Percentiles rank a stretch among this genome's conserved stretches.
These are phyloP conservation scores for Serinus canaria DNA, from an alignment of 2,113 vertebrate genomes.

Conservation along the genomic window DNA sequence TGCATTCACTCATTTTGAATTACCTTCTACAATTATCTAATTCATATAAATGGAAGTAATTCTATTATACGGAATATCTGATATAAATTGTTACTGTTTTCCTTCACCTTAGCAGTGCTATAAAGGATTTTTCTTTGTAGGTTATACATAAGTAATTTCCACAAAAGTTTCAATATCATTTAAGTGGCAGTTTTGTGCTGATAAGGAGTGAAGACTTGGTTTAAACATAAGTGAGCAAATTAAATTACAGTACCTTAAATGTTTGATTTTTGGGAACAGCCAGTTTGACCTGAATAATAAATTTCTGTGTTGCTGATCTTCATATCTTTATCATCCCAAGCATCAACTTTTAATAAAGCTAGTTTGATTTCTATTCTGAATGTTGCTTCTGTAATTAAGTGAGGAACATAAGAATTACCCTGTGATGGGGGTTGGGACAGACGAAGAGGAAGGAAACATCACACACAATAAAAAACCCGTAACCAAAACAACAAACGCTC, in stretches of 20 bases:
- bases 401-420: not conserved
- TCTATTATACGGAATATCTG: not conserved
- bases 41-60: not conserved
- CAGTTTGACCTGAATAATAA: not conserved
- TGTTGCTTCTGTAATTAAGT: not conserved
- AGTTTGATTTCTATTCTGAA: not conserved
- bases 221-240: not conserved
- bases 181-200: not conserved
- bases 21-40: not conserved
- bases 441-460: not conserved
- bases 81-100: not conserved
- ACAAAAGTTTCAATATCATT: not conserved
- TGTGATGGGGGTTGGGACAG: not conserved
- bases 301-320: not conserved
- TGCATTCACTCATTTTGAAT: constrained; percentile 24
- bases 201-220: not conserved
- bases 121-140: not conserved
- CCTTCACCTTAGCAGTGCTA: not conserved
- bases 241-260: not conserved
- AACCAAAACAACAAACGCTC: fast-evolving
- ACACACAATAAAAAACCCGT: not conserved
- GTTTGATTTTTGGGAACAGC: not conserved
- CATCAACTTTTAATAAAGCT: not conserved
- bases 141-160: not conserved
- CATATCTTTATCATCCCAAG: not conserved